Evolutionary conservation across 2,888 invertebrate species (phyloP).

Genomic region (Meiosimyza decipiens): DNA sequence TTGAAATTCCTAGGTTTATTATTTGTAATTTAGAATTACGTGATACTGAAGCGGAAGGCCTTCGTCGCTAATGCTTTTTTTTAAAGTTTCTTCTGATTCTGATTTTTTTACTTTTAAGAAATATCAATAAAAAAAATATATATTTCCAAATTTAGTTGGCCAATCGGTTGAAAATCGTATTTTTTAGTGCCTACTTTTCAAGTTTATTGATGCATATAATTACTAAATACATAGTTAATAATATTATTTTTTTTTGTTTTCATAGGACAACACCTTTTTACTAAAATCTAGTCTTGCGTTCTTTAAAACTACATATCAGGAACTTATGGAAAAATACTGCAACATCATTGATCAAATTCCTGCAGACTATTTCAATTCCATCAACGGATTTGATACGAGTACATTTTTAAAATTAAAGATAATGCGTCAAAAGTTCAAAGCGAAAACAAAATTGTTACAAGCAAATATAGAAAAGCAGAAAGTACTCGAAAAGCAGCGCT

Average conservation of each 20-base stretch:
- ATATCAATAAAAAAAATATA: no score
- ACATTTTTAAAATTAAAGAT: slow-evolving; percentile 71
- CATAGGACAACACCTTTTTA: slow-evolving; percentile 49
- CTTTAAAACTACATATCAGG: slow-evolving; percentile 70
- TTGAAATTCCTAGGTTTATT: no score
- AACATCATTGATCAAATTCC: slow-evolving; percentile 75
- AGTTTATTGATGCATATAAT: no score
- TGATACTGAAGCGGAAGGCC: no score
- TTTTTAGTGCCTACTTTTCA: no score
- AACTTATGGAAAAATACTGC: slow-evolving; percentile 74
- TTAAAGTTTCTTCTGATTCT: no score
- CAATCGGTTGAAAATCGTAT: no score
- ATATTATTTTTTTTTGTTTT: background rate
- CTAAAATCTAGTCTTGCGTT: slow-evolving; percentile 52
- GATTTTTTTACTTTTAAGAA: no score
- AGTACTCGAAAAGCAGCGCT: slow-evolving; percentile 33
- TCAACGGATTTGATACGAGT: slow-evolving; percentile 72
- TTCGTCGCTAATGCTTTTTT: no score
- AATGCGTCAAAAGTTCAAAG: slow-evolving; percentile 72
- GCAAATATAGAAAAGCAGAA: slow-evolving; percentile 53
- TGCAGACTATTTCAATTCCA: slow-evolving; percentile 70
- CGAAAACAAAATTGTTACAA: slow-evolving; percentile 68
- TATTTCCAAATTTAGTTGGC: no score
- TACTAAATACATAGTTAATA: background rate
- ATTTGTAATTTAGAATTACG: no score